Base-by-base conservation (phyloP, 2,888 invertebrate genomes). In the Polyommatus iphigenia region DNA sequence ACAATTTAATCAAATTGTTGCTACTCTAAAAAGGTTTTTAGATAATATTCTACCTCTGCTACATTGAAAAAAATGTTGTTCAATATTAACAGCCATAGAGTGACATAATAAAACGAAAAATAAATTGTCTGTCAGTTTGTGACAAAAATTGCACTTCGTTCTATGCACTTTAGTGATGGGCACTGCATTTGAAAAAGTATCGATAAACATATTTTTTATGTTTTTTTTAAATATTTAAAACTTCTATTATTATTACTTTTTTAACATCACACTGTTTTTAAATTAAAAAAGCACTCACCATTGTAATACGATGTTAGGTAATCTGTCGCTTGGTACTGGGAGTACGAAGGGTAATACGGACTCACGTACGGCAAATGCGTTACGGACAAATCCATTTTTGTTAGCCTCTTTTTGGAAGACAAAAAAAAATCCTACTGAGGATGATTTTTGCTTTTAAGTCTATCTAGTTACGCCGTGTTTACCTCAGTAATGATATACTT, bases 401-500 rank as follows among this genome's bases (percentile, higher is more conserved):
- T 18, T 54, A 15, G 18, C 67, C 67, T 67, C 29, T 67, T 15
- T 67, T 67, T 13, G 20, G 2, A 24, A 29, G 20, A 24, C n/a
- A 24, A 24, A 29, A 62, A 67, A 67, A 29, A 67, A 32, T 10
- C 4, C 24, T 24, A 62, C 15, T 29, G 5, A 15, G 18, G 67
- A 67, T 67, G 67, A 67, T 67, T 67, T 67, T 67, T 29, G 10
- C 67, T 67, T 67, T 5, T 67, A 29, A 67, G 67, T 67, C 67
- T 67, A 29, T 67, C 29, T 29, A 67, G 67, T 67, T 29, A 67
- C 73, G 8, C 46, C 73, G 73, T 73, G 41, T 41, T 41, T 73
- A 73, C 46, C 20, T 73, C 46, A 20, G 24, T 46, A 73, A 41
- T 73, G 73, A 41, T 73, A 73, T 73, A 46, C 73, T 46, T 73